Conservation (phyloP, 2,888 invertebrate genomes). For the Aquatica leii region DNA sequence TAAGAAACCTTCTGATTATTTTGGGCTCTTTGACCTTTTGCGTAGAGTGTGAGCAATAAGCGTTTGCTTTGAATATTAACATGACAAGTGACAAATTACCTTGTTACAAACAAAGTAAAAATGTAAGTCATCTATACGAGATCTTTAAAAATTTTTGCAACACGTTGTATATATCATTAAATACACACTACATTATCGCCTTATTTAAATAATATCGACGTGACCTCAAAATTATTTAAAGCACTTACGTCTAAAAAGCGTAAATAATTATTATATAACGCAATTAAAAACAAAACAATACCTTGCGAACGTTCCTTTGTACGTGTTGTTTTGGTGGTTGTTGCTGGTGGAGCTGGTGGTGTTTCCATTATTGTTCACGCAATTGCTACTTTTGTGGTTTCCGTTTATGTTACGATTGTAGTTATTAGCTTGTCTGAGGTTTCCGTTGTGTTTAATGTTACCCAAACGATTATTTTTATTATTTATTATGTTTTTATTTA, state of each 20-base stretch:
- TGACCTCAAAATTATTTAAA: constrained; percentile 8
- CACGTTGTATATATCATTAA: too few species aligned
- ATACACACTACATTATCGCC: too few species aligned
- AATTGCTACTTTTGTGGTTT: constrained; percentile 30
- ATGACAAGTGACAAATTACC: too few species aligned
- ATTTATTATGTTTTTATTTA: constrained; percentile 32
- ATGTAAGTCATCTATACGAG: too few species aligned
- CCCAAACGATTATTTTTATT: constrained; percentile 37
- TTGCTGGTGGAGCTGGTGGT: constrained; percentile 25
- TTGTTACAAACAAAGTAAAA: too few species aligned
- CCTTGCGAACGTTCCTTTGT: constrained; percentile 40
- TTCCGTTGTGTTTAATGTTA: constrained; percentile 31
- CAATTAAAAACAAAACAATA: constrained; percentile 11
- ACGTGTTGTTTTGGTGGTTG: constrained; percentile 21
- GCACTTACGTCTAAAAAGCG: constrained; percentile 8
- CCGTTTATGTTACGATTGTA: constrained; percentile 33
- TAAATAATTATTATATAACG: not conserved
- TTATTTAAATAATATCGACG: constrained; percentile 1
- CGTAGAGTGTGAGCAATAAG: too few species aligned
- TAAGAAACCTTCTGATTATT: too few species aligned
- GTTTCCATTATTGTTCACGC: constrained; percentile 33
- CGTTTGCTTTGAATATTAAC: too few species aligned
- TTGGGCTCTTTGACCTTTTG: too few species aligned
- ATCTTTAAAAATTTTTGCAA: too few species aligned
- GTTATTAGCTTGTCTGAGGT: constrained; percentile 36